phyloP scores from a whole-genome alignment of 2,888 invertebrate species.

The Pachymerium ferrugineum region DNA sequence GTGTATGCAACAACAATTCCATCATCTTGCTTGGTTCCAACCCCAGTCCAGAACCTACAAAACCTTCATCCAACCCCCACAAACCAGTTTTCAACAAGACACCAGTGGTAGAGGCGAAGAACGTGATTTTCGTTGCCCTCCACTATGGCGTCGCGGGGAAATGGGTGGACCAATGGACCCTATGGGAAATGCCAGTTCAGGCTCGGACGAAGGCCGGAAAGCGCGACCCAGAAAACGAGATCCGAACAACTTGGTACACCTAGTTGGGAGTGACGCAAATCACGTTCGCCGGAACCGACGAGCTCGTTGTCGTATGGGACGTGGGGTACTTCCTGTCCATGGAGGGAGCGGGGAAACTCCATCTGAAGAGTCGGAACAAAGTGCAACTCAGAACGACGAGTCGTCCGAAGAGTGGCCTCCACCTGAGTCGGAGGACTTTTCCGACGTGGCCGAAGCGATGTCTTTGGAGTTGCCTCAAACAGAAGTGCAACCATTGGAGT shows the following conservation, averaged over 20 bases:
- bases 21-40: not conserved
- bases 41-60: not conserved
- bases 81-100: not conserved
- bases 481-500: not conserved
- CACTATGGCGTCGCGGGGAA: not conserved
- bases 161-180: not conserved
- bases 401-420: not conserved
- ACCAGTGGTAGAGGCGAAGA: not conserved
- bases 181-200: not conserved
- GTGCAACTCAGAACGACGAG: not conserved
- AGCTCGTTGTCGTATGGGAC: not conserved
- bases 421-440: not conserved
- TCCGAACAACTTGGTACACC: constrained; percentile 3
- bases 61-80: not conserved
- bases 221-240: not conserved
- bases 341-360: not conserved
- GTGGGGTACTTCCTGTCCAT: not conserved
- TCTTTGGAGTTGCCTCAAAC: not conserved
- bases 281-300: too few species aligned
- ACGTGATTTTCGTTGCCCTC: not conserved
- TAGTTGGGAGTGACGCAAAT: not conserved
- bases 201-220: not conserved
- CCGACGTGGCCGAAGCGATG: not conserved
- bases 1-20: not conserved
- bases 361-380: constrained; percentile 17